Conservation (phyloP, 2,888 invertebrate genomes). For the Sinhomidia bicolor region DNA sequence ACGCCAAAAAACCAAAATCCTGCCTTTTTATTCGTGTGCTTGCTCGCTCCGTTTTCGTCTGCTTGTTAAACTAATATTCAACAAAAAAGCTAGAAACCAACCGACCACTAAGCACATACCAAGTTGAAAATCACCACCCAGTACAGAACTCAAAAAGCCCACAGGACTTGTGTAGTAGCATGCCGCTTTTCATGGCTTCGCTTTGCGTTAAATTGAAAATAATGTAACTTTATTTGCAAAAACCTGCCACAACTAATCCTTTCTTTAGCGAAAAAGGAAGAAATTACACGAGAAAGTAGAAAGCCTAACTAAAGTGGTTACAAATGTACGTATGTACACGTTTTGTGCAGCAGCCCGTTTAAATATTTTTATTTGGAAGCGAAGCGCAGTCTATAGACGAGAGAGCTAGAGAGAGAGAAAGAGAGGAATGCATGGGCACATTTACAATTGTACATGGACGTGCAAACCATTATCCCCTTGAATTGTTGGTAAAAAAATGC, state of each 20-base stretch:
- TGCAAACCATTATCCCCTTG: too few relatives aligned
- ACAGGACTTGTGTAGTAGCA: not conserved
- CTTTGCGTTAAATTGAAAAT: slow-evolving; percentile 28
- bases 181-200: not conserved
- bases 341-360: not conserved
- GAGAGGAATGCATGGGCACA: too few relatives aligned
- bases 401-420: too few relatives aligned
- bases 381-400: too few relatives aligned
- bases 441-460: not conserved
- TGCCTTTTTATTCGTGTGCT: not conserved
- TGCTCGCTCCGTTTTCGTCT: not conserved
- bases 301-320: not conserved
- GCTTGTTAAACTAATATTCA: not conserved
- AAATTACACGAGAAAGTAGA: not conserved
- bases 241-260: slow-evolving; percentile 15
- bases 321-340: too few relatives aligned
- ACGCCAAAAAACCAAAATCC: not conserved
- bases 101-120: too few relatives aligned
- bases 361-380: too few relatives aligned
- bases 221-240: slow-evolving; percentile 21
- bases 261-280: not conserved
- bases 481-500: not conserved
- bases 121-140: not conserved
- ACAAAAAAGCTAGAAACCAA: too few relatives aligned
- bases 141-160: not conserved